Evolutionary conservation across 2,888 invertebrate genomes (phyloP), one percentile per base, ranked within the genome.

Genomic region (Eupsilia transversa): DNA sequence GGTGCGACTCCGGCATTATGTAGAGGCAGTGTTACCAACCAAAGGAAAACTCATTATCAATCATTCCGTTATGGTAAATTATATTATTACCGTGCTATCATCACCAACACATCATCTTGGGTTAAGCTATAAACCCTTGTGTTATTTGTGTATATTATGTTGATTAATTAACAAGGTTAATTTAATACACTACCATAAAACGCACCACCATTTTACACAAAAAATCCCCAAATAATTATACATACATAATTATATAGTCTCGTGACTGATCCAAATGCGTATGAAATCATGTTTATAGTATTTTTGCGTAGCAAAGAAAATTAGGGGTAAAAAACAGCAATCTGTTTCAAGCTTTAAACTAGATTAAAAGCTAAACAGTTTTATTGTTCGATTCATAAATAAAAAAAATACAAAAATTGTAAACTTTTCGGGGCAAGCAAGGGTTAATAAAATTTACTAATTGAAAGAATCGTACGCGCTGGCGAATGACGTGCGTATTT

Each of bases 331-430:
- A 49, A 12, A 52, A 43, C 3, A 12, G 41, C 41, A 41, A 77
- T 65, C 43, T 41, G 5, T 49, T 33, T 38, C 20, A 46, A 66
- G 20, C 17, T 77, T 77, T 23, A n/a, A 56, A 35, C 23, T 30
- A 73, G 54, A 14, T 54, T 76, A 30, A 30, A 54, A 74, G 46
- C 77, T 14, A 23, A 23, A 7, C 38, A 65, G 46, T 41, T 43
- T 27, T 23, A 41, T 43, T 20, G 54, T 12, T 74, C 3, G 23
- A 14, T 17, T 33, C 6, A 56, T 23, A 20, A 27, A 43, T n/a
- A 43, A 35, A 20, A 14, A 17, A 20, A 7, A 3, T 43, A 17
- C 17, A n/a, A 38, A 54, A 49, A 33, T 41, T 27, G n/a, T 12
- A 14, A 54, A 23, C 9, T 52, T n/a, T 41, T 23, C 23, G 43